Percentiles rank a stretch among this genome's conserved stretches.
phyloP scores from a whole-genome alignment of 2,888 invertebrate genomes.

The Cantharis nigra region DNA sequence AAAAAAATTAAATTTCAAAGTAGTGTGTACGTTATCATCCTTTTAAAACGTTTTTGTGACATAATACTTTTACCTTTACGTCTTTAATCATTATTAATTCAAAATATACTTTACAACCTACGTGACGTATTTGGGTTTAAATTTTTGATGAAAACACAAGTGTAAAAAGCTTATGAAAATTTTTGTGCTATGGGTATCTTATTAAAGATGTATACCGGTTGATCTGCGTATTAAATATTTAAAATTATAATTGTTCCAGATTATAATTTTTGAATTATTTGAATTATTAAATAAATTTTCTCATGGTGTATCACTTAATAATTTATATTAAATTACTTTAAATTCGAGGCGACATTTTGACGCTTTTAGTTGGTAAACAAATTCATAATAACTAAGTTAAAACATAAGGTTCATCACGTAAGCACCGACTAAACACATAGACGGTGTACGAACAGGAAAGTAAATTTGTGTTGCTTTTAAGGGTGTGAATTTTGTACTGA shows the following conservation, averaged over 20 bases:
- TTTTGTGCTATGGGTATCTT: neutral
- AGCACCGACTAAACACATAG: constrained; percentile 20
- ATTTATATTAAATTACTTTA: neutral
- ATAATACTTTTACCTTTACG: neutral
- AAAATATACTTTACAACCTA: constrained; percentile 5
- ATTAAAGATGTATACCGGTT: neutral
- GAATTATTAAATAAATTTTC: neutral
- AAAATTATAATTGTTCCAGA: neutral
- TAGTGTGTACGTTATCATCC: neutral
- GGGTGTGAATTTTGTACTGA: constrained; percentile 23
- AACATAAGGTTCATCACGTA: constrained; percentile 22
- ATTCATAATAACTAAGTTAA: constrained; percentile 16
- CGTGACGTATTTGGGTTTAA: neutral
- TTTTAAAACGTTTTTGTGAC: neutral
- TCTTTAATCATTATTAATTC: constrained; percentile 17
- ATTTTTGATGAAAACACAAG: neutral
- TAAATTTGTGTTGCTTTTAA: constrained; percentile 24
- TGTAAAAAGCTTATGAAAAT: neutral
- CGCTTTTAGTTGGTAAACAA: constrained; percentile 21
- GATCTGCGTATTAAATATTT: neutral
- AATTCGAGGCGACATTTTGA: neutral
- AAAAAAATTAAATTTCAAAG: neutral
- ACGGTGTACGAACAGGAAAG: constrained; percentile 21
- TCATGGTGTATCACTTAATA: neutral
- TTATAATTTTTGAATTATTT: neutral